Evolutionary conservation across 2,888 invertebrate species (phyloP).

Genomic region (Dermolepida albohirtum): DNA sequence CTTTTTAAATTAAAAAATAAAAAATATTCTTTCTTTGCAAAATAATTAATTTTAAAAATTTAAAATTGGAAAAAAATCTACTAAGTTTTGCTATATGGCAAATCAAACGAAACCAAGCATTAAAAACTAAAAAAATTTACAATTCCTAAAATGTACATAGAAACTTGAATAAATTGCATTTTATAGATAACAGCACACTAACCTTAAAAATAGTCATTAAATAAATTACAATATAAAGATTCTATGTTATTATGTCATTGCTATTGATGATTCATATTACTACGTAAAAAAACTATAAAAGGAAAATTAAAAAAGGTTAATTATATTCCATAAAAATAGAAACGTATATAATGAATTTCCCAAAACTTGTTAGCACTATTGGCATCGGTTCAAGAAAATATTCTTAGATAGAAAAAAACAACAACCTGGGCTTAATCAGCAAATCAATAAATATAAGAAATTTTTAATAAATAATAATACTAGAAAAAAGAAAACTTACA

Average conservation of each 20-base stretch:
- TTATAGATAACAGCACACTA: too few relatives aligned
- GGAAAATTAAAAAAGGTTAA: background rate
- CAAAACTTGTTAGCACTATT: background rate
- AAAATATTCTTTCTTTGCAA: too few relatives aligned
- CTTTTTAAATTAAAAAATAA: too few relatives aligned
- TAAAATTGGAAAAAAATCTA: too few relatives aligned
- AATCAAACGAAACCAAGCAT: too few relatives aligned
- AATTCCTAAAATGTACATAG: too few relatives aligned
- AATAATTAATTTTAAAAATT: too few relatives aligned
- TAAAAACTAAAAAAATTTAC: too few relatives aligned
- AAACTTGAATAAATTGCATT: too few relatives aligned
- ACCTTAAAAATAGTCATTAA: too few relatives aligned
- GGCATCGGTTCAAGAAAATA: background rate
- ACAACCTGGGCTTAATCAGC: background rate
- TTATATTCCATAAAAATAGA: constrained; percentile 6
- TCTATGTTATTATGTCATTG: constrained; percentile 9
- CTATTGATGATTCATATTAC: constrained; percentile 1
- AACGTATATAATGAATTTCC: background rate
- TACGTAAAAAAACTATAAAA: background rate
- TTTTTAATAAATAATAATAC: constrained; percentile 1
- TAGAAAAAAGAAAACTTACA: constrained; percentile 77
- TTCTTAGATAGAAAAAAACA: too few relatives aligned
- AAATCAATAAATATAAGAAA: constrained; percentile 18
- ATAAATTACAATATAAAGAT: background rate
- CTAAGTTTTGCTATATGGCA: too few relatives aligned